These are phyloP conservation scores for Mallateleia sp. DNA, from an alignment of 2,888 invertebrate species.

Conservation along the genomic window DNA sequence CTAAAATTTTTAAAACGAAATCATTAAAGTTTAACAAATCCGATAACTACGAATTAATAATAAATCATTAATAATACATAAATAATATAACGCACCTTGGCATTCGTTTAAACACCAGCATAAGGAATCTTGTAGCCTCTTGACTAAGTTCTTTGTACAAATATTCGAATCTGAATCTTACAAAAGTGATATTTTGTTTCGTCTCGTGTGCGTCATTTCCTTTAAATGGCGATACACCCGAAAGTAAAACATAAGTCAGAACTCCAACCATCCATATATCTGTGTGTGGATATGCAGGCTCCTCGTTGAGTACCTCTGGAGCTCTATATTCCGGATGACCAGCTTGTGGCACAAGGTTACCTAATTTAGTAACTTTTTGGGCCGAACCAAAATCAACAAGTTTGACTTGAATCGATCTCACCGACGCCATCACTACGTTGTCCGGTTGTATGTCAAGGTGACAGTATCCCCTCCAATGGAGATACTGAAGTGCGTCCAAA, in stretches of 20 bases:
- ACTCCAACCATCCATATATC: slow-evolving; percentile 99
- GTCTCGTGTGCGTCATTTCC: slow-evolving; percentile 96
- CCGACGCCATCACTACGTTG: too few relatives aligned
- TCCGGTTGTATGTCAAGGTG: too few relatives aligned
- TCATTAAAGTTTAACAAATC: too few relatives aligned
- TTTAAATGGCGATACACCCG: slow-evolving; percentile 97
- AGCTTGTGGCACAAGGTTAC: slow-evolving; percentile 92
- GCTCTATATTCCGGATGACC: slow-evolving; percentile 95
- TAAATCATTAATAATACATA: slow-evolving; percentile 56
- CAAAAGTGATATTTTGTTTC: slow-evolving; percentile 97
- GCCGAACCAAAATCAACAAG: too few relatives aligned
- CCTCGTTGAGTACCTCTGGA: slow-evolving; percentile 97
- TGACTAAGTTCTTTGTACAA: slow-evolving; percentile 98
- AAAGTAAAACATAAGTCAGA: slow-evolving; percentile 97
- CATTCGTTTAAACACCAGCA: slow-evolving; percentile 98
- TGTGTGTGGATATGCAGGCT: slow-evolving; percentile 96
- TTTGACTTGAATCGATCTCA: too few relatives aligned
- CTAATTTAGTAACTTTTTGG: slow-evolving; percentile 95
- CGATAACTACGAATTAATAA: too few relatives aligned
- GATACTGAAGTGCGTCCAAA: too few relatives aligned
- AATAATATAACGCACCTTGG: slow-evolving; percentile 92
- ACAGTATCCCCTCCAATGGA: too few relatives aligned
- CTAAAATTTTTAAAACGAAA: too few relatives aligned
- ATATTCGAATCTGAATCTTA: slow-evolving; percentile 97
- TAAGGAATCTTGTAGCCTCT: slow-evolving; percentile 97